phyloP scores from a whole-genome alignment of 2,113 vertebrate species.

The Eptesicus fuscus region DNA sequence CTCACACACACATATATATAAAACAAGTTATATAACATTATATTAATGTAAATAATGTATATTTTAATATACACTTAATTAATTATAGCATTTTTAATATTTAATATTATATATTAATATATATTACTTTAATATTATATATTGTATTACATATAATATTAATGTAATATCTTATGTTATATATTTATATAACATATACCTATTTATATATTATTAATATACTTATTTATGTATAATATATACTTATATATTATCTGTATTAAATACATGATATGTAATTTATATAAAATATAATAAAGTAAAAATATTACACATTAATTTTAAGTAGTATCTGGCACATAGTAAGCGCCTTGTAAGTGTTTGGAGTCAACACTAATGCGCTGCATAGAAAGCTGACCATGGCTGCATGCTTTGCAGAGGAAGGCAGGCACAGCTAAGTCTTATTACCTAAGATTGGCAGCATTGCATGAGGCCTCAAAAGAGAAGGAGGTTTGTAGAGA shows the following conservation, averaged over 20 bases:
- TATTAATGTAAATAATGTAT: neutral
- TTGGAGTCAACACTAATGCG: neutral
- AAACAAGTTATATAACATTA: neutral
- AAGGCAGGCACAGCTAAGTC: neutral
- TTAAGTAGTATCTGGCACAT: neutral
- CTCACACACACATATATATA: no score
- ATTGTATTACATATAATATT: neutral
- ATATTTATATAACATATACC: neutral
- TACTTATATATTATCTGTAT: neutral
- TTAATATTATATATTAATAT: neutral
- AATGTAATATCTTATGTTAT: neutral
- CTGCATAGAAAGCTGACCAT: neutral
- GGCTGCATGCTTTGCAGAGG: neutral
- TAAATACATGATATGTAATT: neutral
- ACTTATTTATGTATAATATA: neutral
- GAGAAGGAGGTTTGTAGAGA: neutral
- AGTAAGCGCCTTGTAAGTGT: neutral
- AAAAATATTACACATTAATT: neutral
- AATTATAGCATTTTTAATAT: neutral
- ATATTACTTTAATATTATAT: neutral
- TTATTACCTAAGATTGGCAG: neutral
- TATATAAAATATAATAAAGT: neutral
- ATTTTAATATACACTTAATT: neutral
- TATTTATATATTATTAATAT: neutral
- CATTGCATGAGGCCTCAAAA: neutral